Evolutionary conservation across 2,797 vertebrate genomes (phyloP), one percentile per base, ranked within the genome.

Genomic region (Eulemur mongoz): DNA sequence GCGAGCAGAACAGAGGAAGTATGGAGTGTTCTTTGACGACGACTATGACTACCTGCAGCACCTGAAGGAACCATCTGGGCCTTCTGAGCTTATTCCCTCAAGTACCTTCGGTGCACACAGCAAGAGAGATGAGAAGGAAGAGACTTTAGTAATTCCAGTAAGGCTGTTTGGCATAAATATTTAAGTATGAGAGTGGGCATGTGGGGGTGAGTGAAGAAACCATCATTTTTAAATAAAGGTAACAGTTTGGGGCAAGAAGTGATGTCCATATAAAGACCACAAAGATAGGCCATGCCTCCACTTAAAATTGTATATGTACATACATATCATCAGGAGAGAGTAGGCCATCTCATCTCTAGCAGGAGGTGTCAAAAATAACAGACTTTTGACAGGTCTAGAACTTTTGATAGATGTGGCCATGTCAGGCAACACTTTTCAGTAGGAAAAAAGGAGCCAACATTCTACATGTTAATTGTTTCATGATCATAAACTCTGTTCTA

Each of bases 11-110:
- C 99, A 99, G 98, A 98, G 99, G 94, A 97, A 99, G 1, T 99
- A 99, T 8, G 99, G 99, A 0, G 99, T 99, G 45, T 99, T 99
- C 98, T 99, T 99, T 54, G 99, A 99, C 32, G 99, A 99, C 14
- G 99, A 99, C 96, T 99, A 99, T 73, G 96, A 99, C 98, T 99
- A 99, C 98, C 98, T 99, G 96, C 99, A 99, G 97, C 99, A 99
- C 98, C 99, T 99, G 92, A 99, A 99, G 98, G 99, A 99, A 97
- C 95, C 99, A 0, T 96, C 98, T 0, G 98, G 96, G 35, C 86
- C 98, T 0, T 82, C 98, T 0, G 99, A 99, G 98, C 99, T 99
- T 38, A 98, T 99, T 92, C 98, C 99, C 0, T 95, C 98, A 20
- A 91, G 76, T 0, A 18, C 96, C 3, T 38, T 7, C 1, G 67